Evolutionary conservation across 1,140 invertebrate genomes (phyloP), one percentile per base, ranked within the genome.

Genomic region (Zaprionus gabonicus): DNA sequence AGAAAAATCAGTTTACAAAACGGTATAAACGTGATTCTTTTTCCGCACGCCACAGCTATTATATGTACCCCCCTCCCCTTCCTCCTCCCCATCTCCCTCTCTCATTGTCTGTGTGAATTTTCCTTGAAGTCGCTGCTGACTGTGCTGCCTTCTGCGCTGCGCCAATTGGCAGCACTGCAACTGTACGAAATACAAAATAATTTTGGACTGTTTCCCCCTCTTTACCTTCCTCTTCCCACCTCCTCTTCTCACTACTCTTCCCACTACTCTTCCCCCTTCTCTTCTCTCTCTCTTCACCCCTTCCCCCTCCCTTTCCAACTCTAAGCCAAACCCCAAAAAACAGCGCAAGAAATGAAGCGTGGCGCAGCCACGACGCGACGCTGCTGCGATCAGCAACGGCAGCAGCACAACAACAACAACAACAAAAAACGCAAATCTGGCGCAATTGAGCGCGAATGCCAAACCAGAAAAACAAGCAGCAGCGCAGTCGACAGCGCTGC

Each of bases 11-110:
- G 78, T 71, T 76, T 80, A 90, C 85, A 88, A 88, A 88, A 88
- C 85, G 85, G 85, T 88, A 88, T 79, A 88, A 88, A 88, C 85
- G 85, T 88, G 85, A 88, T 88, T 88, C 78, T 84, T 78, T 82
- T 82, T 70, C 71, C 75, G 53, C 73, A 80, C 76, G 71, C 71
- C 66, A 77, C 23, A 57, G 41, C 62, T 38, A 76, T 76, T 17
- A 73, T 75, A 57, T 67, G 53, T 38, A 34, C 75, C 69, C 62
- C 23, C 70, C 56, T 60, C 31, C 6, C 27, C n/a, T n/a, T 3
- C 56, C 15, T n/a, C 9, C 1, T 15, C 12, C 27, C 25, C 10
- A 1, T 5, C 62, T 1, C 34, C 9, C 25, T 2, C 34, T 12
- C 28, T 28, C 57, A 58, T 57, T 36, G 56, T 71, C 51, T 63